These are phyloP conservation scores for Eurytoma californica DNA, from an alignment of 2,888 invertebrate genomes.

Conservation along the genomic window DNA sequence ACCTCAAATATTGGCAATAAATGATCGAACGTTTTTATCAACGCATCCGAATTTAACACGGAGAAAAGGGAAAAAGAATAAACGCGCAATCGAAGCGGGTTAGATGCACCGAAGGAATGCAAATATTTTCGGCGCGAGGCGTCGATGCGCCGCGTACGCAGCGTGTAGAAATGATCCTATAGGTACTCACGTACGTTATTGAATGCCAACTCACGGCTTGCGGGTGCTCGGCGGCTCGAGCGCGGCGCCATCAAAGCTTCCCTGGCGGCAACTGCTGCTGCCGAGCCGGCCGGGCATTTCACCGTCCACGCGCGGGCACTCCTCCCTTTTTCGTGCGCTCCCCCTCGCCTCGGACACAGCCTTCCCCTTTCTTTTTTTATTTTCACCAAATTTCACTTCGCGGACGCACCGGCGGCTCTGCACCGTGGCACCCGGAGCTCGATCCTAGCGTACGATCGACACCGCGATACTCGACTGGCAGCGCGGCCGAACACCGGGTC, in stretches of 20 bases:
- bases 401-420: not conserved
- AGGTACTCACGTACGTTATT: constrained; percentile 47
- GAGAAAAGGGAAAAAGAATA: not conserved
- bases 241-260: constrained; percentile 32
- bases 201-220: constrained; percentile 35
- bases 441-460: constrained; percentile 8
- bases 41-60: not conserved
- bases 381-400: not conserved
- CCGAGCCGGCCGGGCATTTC: constrained; percentile 30
- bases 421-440: not conserved
- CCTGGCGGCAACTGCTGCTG: constrained; percentile 25
- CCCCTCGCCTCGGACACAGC: not conserved
- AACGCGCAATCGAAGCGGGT: not conserved
- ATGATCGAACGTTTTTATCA: not conserved
- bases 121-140: too few relatives aligned
- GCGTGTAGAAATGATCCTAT: constrained; percentile 7
- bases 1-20: too few relatives aligned
- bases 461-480: constrained; percentile 16
- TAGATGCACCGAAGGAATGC: too few relatives aligned
- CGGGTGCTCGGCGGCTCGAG: not conserved
- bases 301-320: not conserved
- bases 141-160: not conserved
- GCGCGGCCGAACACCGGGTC: not conserved
- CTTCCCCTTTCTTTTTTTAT: not conserved
- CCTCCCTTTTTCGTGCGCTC: not conserved